Base-by-base conservation (phyloP, 2,888 invertebrate species). In the Gryllus longicercus region DNA sequence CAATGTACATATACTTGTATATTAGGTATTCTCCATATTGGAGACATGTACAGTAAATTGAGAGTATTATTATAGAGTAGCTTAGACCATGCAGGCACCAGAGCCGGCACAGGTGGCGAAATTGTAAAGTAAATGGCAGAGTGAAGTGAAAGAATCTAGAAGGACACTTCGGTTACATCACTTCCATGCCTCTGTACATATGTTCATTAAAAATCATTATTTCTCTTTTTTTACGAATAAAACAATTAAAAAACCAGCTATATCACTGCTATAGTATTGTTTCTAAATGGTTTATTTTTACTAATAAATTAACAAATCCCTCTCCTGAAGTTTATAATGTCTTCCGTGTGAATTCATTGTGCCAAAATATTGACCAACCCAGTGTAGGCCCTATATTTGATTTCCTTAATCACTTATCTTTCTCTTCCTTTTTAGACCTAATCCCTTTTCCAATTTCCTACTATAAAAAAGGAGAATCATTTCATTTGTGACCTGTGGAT, bases 311-410 rank as follows among this genome's bases (percentile, higher is more conserved):
- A 18, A 78, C 51, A 3, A 75, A 75, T 74, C 38, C 74, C 11
- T 76, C 79, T 76, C 49, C 51, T 75, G 78, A 78, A 78, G 51
- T 81, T 75, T 75, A 79, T 74, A 49, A 79, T 80, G 80, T 82
- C 76, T 77, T 78, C 50, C 78, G 78, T 80, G 82, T 82, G 82
- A 81, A 82, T 82, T 82, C 82, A 79, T 79, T 79, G 82, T 82
- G 82, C 82, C 82, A 82, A 82, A 82, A 79, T 51, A 74, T 79
- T 76, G 76, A 77, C 50, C 74, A 49, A 76, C 50, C n/a, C 51
- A 80, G 74, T 80, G 78, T 78, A 78, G 75, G 76, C 76, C 21
- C 63, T 78, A 78, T 23, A 78, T 80, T 78, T 63, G 75, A 63
- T 63, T 63, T 63, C 14, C n/a, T n/a, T 63, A 63, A 14, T n/a